Evolutionary conservation across 2,888 invertebrate genomes (phyloP), one percentile per base, ranked within the genome.

Genomic region (Dione juno): DNA sequence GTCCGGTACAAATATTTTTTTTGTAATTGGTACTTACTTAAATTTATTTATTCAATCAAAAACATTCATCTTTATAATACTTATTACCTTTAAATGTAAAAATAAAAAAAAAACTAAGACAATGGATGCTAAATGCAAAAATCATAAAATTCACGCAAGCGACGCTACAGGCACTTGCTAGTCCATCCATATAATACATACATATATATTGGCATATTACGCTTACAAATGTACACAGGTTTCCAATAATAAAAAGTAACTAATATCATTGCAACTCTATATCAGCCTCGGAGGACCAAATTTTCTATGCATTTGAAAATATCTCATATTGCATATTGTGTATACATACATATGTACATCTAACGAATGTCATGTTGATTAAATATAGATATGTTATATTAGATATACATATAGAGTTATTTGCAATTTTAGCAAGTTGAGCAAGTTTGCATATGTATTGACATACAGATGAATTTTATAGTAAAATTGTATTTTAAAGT

Each of bases 241-340:
- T 37, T 37, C 48, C 13, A 63, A 45, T 16, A 37, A 64, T 40
- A 41, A 66, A 28, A 53, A 19, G 35, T 58, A 53, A 45, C 37
- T 54, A 54, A 45, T 58, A 37, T 19, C 57, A 63, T 63, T 63
- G 37, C 43, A 63, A 37, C 59, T 41, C 11, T 37, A 41, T 41
- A 41, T 19, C 11, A n/a, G n/a, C 37, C 66, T 50, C 66, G 41
- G 43, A 63, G 68, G 72, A 70, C 69, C 70, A 65, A 67, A 70
- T 76, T 75, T 73, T 74, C 74, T 74, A 82, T 83, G 67, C 78
- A 76, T 74, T 81, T 82, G 78, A 78, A 80, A 80, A 81, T 82
- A 67, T 66, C 74, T 78, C 75, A 75, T 75, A 80, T 74, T 73
- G 73, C 70, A 54, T n/a, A 54, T 16, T 3, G 35, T 37, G 10